phyloP scores from a whole-genome alignment of 2,113 vertebrate species.

The Sphyrna mokarran region DNA sequence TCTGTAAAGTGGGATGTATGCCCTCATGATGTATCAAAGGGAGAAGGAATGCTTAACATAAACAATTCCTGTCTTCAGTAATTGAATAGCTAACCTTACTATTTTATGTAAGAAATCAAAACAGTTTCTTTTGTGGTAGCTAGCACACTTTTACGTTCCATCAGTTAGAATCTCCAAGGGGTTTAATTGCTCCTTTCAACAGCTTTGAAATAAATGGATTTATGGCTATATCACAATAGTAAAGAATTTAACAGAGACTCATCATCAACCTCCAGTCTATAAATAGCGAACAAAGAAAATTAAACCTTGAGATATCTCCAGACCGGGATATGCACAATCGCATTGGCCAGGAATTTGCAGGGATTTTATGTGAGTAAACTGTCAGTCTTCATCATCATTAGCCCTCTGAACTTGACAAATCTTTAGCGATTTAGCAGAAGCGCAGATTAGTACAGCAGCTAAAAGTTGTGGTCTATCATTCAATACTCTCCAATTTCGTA shows the following conservation, averaged over 20 bases:
- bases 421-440: not conserved
- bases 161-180: not conserved
- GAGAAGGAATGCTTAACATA: not conserved
- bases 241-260: not conserved
- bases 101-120: slow-evolving; percentile 5
- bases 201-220: not conserved
- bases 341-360: not conserved
- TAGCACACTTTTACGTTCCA: no score
- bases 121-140: not conserved
- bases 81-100: no score
- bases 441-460: not conserved
- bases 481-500: not conserved
- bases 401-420: not conserved
- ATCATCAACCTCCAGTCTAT: not conserved
- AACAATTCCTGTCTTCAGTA: not conserved
- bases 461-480: not conserved
- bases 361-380: not conserved
- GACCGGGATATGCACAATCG: not conserved
- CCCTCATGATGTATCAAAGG: not conserved
- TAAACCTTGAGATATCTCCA: not conserved
- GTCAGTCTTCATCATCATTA: not conserved
- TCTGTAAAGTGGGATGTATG: not conserved
- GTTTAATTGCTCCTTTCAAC: not conserved
- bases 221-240: not conserved
- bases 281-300: not conserved